These are phyloP conservation scores for Cerastis leucographa DNA, from an alignment of 2,888 invertebrate genomes.

Conservation along the genomic window DNA sequence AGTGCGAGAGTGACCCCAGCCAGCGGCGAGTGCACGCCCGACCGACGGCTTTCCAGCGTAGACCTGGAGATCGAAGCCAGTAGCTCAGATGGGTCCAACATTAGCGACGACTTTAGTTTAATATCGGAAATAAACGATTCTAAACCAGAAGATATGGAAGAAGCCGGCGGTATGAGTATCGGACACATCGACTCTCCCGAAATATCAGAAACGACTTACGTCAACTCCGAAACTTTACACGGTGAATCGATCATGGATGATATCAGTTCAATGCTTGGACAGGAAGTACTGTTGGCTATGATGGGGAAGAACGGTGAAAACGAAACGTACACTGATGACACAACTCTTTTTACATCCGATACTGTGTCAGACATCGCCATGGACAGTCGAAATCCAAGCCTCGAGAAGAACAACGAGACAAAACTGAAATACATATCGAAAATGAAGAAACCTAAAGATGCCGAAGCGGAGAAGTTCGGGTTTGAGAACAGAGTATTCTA, in stretches of 20 bases:
- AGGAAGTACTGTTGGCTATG: slow-evolving; percentile 93
- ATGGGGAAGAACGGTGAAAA: slow-evolving; percentile 91
- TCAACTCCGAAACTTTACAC: slow-evolving; percentile 93
- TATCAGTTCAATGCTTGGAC: slow-evolving; percentile 93
- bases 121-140: slow-evolving; percentile 92
- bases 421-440: slow-evolving; percentile 90
- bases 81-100: slow-evolving; percentile 92
- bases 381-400: slow-evolving; percentile 89
- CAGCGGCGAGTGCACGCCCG: slow-evolving; percentile 85
- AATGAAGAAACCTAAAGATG: slow-evolving; percentile 86
- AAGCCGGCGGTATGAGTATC: slow-evolving; percentile 92
- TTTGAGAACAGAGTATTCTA: slow-evolving; percentile 94
- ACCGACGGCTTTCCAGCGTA: slow-evolving; percentile 84
- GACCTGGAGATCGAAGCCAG: slow-evolving; percentile 89
- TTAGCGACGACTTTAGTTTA: slow-evolving; percentile 94
- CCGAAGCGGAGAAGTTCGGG: slow-evolving; percentile 91
- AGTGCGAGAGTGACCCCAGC: slow-evolving; percentile 80
- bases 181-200: slow-evolving; percentile 96
- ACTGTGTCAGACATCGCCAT: slow-evolving; percentile 88
- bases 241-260: slow-evolving; percentile 95
- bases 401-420: slow-evolving; percentile 91
- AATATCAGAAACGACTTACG: slow-evolving; percentile 93
- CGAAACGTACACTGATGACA: slow-evolving; percentile 94
- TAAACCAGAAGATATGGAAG: slow-evolving; percentile 84
- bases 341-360: slow-evolving; percentile 92